Base-by-base conservation (phyloP, 2,888 invertebrate genomes). In the Napeogenes sylphis region DNA sequence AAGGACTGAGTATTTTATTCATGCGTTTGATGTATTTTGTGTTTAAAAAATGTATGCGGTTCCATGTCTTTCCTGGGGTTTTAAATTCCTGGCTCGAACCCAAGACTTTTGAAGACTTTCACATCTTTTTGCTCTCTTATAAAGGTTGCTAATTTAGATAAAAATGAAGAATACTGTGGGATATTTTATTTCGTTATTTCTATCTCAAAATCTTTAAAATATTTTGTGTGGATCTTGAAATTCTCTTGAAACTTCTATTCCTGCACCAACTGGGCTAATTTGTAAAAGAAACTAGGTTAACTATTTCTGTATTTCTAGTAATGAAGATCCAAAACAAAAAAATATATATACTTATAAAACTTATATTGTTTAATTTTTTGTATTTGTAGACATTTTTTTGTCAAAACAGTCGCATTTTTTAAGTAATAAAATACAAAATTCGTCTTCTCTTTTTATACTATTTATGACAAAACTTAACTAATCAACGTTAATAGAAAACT, bases 101-200 rank as follows among this genome's bases (percentile, higher is more conserved):
- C 71, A 71, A 71, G 56, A 59, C 61, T 65, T 66, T 68, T 68
- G 67, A 70, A 70, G 67, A 69, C 67, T 71, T 66, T 64, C 63
- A 58, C 67, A 63, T 69, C 62, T 67, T 67, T 58, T 67, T 65
- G 59, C 61, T 65, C 63, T 57, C 67, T 21, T 65, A 65, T 65
- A 68, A 68, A 68, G 65, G 63, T 68, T 65, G 63, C 65, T 68
- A 65, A 65, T 68, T 68, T 63, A 58, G 64, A 56, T 58, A 67
- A 68, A 63, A 63, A 67, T 65, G 64, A 60, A 65, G 64, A 60
- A 65, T 56, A 65, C 65, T 68, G 61, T 58, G 45, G 55, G 56
- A 62, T 61, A 61, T 57, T 67, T 63, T 65, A 67, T 65, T 63
- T 65, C 62, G 59, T 51, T 47, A 55, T 30, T 62, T 53, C 59